phyloP scores from a whole-genome alignment of 2,888 invertebrate species.

The Drosophila formosana region DNA sequence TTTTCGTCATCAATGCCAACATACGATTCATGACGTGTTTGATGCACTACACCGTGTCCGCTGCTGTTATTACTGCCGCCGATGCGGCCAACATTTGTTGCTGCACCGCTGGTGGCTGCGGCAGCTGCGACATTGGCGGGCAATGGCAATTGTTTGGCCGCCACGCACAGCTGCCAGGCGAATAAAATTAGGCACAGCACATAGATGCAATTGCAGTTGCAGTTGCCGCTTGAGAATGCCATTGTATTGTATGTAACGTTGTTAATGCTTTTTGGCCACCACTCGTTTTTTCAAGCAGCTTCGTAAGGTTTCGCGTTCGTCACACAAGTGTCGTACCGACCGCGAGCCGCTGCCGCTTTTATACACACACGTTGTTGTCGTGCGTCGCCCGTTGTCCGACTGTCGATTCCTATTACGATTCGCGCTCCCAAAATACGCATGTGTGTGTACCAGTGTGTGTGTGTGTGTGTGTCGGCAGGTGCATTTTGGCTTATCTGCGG shows the following conservation, averaged over 20 bases:
- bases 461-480: slow-evolving; percentile 26
- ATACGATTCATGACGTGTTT: slow-evolving; percentile 70
- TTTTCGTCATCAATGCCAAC: slow-evolving; percentile 68
- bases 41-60: slow-evolving; percentile 14
- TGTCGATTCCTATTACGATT: slow-evolving; percentile 33
- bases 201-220: slow-evolving; percentile 34
- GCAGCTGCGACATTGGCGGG: slow-evolving; percentile 57
- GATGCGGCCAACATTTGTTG: slow-evolving; percentile 31
- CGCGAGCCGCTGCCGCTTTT: slow-evolving; percentile 41
- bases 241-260: slow-evolving; percentile 26
- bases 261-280: background rate
- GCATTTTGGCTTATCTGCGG: slow-evolving; percentile 23
- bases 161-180: slow-evolving; percentile 52
- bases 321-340: slow-evolving; percentile 35
- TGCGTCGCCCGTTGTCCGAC: slow-evolving; percentile 27
- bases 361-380: slow-evolving; percentile 41
- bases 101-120: slow-evolving; percentile 40
- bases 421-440: slow-evolving; percentile 4
- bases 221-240: slow-evolving; percentile 18
- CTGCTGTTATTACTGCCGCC: slow-evolving; percentile 18
- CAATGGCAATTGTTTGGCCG: slow-evolving; percentile 54
- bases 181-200: slow-evolving; percentile 37
- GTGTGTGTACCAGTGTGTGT: background rate
- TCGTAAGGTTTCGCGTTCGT: slow-evolving; percentile 49
- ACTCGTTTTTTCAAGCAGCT: slow-evolving; percentile 39